Evolutionary conservation across 2,888 invertebrate genomes (phyloP).

Genomic region (Drosophila affinis): DNA sequence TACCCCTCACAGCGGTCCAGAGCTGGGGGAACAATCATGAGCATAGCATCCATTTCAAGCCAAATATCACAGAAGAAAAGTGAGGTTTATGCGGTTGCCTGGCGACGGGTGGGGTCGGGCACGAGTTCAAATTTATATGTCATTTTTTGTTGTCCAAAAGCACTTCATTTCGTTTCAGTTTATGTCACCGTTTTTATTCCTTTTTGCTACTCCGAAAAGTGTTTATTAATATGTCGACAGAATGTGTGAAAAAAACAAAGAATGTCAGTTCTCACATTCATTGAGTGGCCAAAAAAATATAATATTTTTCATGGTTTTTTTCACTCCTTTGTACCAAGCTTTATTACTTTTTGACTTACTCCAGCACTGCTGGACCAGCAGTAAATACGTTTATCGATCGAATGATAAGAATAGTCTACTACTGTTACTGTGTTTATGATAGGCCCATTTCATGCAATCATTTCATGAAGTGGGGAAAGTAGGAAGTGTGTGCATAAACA

Average conservation of each 20-base stretch:
- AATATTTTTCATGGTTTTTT: background rate
- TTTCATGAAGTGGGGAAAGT: too few species aligned
- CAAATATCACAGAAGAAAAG: background rate
- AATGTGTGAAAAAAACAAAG: background rate
- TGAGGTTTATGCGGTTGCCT: background rate
- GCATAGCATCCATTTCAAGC: background rate
- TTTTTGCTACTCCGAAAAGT: background rate
- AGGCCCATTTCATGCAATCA: too few species aligned
- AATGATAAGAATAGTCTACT: background rate
- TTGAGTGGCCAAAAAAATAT: background rate
- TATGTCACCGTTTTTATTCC: background rate
- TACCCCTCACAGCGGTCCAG: background rate
- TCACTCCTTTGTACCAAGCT: background rate
- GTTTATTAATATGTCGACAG: background rate
- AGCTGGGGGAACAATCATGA: background rate
- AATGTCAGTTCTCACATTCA: background rate
- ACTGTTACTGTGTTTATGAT: too few species aligned
- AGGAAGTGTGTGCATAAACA: too few species aligned
- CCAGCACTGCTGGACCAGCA: background rate
- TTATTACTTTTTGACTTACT: background rate
- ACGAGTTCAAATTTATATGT: background rate
- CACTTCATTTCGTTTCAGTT: background rate
- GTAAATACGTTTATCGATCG: background rate
- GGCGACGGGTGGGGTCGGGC: background rate
- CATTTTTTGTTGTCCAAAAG: background rate